Conservation (phyloP, 2,797 vertebrate genomes). For the Todus mexicanus region DNA sequence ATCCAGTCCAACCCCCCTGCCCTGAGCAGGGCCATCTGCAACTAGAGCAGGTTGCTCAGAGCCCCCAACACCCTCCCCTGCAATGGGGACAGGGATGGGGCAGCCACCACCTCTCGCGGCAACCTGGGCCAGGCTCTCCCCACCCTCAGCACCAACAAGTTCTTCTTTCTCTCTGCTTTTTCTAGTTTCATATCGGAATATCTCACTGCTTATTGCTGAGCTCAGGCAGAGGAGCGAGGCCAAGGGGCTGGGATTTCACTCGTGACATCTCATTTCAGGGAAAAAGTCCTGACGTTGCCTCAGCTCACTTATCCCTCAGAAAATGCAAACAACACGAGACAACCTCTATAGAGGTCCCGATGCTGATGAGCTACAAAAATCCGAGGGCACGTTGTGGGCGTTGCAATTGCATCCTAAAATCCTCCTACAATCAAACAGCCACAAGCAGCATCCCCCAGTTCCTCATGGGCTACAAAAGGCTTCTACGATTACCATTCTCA, state of each 20-base stretch:
- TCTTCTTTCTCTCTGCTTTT: background rate
- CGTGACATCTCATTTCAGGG: background rate
- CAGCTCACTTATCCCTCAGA: background rate
- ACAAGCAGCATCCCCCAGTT: background rate
- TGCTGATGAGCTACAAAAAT: background rate
- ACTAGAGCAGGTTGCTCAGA: background rate
- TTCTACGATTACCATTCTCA: background rate
- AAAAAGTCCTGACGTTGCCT: background rate
- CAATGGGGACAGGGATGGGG: background rate
- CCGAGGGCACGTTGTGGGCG: background rate
- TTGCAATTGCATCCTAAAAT: background rate
- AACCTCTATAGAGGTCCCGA: background rate
- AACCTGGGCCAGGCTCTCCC: fast-evolving
- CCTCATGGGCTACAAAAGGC: background rate
- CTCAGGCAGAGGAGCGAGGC: background rate
- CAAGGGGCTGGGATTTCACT: background rate
- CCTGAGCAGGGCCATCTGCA: background rate
- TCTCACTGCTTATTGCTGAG: background rate
- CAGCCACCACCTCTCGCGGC: background rate
- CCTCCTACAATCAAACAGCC: background rate
- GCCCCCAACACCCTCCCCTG: fast-evolving
- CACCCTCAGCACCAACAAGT: fast-evolving
- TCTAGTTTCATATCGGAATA: background rate
- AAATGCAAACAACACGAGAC: background rate
- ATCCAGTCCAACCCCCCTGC: background rate